Evolutionary conservation across 2,888 invertebrate species (phyloP).

Genomic region (Lycia hirtaria): DNA sequence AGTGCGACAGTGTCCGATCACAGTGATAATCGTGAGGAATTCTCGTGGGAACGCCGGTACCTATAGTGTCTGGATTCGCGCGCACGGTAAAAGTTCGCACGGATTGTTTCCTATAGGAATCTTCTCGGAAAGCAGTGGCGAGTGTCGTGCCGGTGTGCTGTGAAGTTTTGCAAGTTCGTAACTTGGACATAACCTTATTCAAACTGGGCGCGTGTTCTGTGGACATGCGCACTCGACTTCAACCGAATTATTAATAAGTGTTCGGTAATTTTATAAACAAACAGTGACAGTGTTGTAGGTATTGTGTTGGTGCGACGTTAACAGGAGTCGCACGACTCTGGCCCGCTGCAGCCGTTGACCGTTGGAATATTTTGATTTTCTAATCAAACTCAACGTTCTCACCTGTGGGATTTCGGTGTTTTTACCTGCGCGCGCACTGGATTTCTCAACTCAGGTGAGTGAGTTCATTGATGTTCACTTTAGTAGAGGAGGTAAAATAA

Average conservation of each 20-base stretch:
- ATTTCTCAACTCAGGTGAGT: constrained; percentile 78
- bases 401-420: constrained; percentile 82
- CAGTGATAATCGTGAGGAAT: constrained; percentile 59
- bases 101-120: constrained; percentile 68
- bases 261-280: constrained; percentile 81
- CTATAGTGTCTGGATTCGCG: constrained; percentile 51
- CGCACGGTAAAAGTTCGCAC: constrained; percentile 58
- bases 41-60: constrained; percentile 61
- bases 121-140: constrained; percentile 63
- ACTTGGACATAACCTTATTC: constrained; percentile 81
- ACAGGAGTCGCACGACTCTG: constrained; percentile 65
- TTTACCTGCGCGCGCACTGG: constrained; percentile 81
- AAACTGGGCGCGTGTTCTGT: constrained; percentile 77
- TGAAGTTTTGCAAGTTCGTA: constrained; percentile 64
- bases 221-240: constrained; percentile 79
- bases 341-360: constrained; percentile 45
- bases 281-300: constrained; percentile 68
- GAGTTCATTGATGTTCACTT: constrained; percentile 21
- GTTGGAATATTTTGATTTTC: constrained; percentile 59
- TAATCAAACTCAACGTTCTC: constrained; percentile 74
- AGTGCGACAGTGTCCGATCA: constrained; percentile 65
- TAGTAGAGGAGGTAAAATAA: not conserved
- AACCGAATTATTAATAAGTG: constrained; percentile 77
- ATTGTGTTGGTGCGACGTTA: constrained; percentile 64
- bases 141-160: constrained; percentile 62